Conservation (phyloP, 2,113 vertebrate species). For the Cercopithecus mona region DNA sequence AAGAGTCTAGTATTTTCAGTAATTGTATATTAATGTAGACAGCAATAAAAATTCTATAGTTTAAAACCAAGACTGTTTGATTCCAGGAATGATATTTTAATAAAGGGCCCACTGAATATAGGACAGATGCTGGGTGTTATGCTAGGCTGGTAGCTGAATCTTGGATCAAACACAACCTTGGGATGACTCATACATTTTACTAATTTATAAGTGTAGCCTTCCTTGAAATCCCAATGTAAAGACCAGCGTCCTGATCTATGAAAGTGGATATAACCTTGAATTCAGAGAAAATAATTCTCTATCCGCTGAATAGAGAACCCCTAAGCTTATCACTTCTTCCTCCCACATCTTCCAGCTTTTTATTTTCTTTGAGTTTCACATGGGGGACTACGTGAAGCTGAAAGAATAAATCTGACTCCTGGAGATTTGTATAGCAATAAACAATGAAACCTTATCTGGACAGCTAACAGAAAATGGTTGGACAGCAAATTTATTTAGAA, state of each 20-base stretch:
- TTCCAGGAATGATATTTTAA: conserved; percentile 77
- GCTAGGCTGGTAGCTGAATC: conserved; percentile 78
- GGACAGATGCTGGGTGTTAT: conserved; percentile 81
- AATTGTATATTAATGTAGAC: conserved; percentile 47
- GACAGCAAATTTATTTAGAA: conserved; percentile 57
- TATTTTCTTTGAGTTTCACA: conserved; percentile 59
- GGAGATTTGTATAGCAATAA: conserved; percentile 36
- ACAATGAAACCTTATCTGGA: conserved; percentile 58
- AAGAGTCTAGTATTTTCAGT: conserved; percentile 68
- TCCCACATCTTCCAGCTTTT: conserved; percentile 40
- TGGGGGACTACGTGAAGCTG: conserved; percentile 35
- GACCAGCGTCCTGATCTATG: conserved; percentile 52
- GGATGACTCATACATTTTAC: conserved; percentile 85
- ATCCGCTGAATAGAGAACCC: conserved; percentile 31
- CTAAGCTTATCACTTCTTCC: conserved; percentile 24
- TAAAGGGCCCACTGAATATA: conserved; percentile 66
- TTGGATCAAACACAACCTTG: conserved; percentile 80
- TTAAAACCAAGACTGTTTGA: conserved; percentile 71
- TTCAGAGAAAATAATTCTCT: conserved; percentile 69
- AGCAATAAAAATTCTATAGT: conserved; percentile 75
- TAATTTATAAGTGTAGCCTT: conserved; percentile 86
- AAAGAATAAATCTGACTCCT: conserved; percentile 31
- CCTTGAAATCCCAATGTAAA: conserved; percentile 84
- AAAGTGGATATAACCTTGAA: conserved; percentile 78
- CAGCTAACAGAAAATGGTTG: conserved; percentile 40